These are phyloP conservation scores for Ptychodera flava DNA, from an alignment of 35 echinoderm and acorn worm genomes.

Conservation along the genomic window DNA sequence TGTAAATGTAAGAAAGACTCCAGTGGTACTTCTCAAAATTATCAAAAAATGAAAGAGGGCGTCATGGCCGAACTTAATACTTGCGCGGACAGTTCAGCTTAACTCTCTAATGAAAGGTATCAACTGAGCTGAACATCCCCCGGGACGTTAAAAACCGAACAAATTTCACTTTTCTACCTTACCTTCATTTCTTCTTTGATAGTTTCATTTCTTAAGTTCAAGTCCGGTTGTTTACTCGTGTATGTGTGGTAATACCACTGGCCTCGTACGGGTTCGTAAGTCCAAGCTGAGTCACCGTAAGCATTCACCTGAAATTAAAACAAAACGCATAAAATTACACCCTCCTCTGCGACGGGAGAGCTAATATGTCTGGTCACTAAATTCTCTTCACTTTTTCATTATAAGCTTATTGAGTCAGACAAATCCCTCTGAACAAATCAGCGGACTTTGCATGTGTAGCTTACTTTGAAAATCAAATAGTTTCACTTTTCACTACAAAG, in stretches of 20 bases:
- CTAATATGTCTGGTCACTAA: neutral
- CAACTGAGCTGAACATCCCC: too few relatives aligned
- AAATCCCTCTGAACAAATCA: neutral
- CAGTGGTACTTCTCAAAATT: too few relatives aligned
- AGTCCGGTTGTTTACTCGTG: slow-evolving; percentile 35
- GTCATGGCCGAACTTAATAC: too few relatives aligned
- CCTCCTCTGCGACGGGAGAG: neutral
- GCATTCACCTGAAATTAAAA: neutral
- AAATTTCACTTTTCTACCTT: slow-evolving; percentile 21
- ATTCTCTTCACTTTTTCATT: neutral
- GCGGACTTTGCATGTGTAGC: too few relatives aligned
- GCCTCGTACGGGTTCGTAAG: slow-evolving; percentile 3
- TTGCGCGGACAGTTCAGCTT: too few relatives aligned
- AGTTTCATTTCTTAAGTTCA: slow-evolving; percentile 62
- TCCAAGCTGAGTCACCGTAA: slow-evolving; percentile 65
- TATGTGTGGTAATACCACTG: slow-evolving; percentile 69
- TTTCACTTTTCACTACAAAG: too few relatives aligned
- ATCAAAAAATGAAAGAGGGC: too few relatives aligned
- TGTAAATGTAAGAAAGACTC: too few relatives aligned
- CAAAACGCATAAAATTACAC: neutral
- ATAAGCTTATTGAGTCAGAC: neutral
- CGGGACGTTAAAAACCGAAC: too few relatives aligned
- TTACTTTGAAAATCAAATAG: too few relatives aligned
- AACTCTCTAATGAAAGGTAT: too few relatives aligned
- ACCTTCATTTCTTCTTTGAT: slow-evolving; percentile 44